phyloP scores from a whole-genome alignment of 2,797 vertebrate species.

The Phyllotis vaccarum region DNA sequence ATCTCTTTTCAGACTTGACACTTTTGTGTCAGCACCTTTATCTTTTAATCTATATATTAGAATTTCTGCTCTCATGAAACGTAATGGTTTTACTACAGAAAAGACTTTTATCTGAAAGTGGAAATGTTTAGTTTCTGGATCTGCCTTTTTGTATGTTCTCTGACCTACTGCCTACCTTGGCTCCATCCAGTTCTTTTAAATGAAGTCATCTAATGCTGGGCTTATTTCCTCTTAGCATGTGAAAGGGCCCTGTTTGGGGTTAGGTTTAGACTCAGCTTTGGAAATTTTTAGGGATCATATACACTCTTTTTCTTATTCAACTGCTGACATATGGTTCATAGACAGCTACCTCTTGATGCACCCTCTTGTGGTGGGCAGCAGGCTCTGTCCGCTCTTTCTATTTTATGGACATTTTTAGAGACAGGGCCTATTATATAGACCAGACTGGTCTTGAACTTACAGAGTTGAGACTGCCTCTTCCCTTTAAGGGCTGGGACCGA shows the following conservation, averaged over 20 bases:
- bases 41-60: not conserved
- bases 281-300: not conserved
- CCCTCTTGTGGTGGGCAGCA: not conserved
- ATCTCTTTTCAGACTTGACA: not conserved
- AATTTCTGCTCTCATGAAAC: not conserved
- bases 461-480: not conserved
- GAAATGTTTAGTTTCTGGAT: not conserved
- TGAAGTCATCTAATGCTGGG: not conserved
- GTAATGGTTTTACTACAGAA: not conserved
- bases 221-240: not conserved
- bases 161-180: not conserved
- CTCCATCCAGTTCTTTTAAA: not conserved
- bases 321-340: too few relatives aligned
- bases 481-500: not conserved
- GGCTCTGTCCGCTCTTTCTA: not conserved
- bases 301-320: not conserved
- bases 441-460: not conserved
- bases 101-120: not conserved
- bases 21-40: not conserved
- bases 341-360: too few relatives aligned
- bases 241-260: not conserved
- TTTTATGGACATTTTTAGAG: not conserved
- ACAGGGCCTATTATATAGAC: not conserved
- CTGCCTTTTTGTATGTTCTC: not conserved
- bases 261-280: not conserved